A percentile compares a stretch with the other conserved stretches of the same genome.
Evolutionary conservation across 2,113 vertebrate genomes (phyloP).

Genomic region (Oxyruncus cristatus): DNA sequence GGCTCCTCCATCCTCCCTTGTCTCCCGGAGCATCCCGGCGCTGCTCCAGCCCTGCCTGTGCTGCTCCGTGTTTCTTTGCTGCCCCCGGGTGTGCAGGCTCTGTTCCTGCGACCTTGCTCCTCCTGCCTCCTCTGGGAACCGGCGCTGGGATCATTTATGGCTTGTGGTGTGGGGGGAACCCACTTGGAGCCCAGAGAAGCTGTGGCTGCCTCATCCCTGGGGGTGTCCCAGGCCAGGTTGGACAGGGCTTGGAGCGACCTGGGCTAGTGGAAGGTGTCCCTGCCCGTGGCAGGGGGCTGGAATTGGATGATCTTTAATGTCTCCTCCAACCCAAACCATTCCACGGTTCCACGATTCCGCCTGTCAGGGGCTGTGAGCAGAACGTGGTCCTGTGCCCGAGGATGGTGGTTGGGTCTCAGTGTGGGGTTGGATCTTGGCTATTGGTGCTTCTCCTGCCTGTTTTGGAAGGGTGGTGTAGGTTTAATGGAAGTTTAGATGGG

Average conservation of each 20-base stretch:
- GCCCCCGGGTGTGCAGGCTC: slow-evolving; percentile 47
- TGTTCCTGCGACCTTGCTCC: neutral
- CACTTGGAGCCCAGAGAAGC: neutral
- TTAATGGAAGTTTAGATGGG: neutral
- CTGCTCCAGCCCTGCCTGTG: neutral
- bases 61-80: slow-evolving; percentile 41
- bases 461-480: neutral
- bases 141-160: rapidly evolving
- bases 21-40: neutral
- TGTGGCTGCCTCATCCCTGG: neutral
- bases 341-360: neutral
- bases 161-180: rapidly evolving
- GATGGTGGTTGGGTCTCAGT: neutral
- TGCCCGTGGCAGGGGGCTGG: neutral
- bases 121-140: neutral
- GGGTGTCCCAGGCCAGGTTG: neutral
- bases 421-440: neutral
- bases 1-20: neutral
- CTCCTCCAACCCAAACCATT: neutral
- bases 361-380: rapidly evolving
- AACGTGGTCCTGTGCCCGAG: rapidly evolving
- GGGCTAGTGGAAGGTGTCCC: neutral
- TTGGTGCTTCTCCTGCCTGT: too few species aligned
- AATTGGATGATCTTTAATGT: neutral
- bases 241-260: neutral